Conservation (phyloP, 2,888 invertebrate genomes). For the Mythimna vitellina region DNA sequence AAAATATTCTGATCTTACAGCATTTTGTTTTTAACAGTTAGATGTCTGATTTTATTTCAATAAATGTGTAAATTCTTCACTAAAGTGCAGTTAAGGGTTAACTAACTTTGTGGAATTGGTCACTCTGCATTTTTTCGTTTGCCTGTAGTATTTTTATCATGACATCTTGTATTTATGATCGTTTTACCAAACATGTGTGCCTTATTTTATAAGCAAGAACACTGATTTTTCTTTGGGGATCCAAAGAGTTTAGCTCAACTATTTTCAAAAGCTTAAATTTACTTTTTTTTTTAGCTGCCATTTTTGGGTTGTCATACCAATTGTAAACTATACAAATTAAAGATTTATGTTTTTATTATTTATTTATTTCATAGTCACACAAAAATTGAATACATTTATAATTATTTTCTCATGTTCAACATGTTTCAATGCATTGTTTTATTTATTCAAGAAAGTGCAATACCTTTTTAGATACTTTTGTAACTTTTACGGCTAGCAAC, state of each 20-base stretch:
- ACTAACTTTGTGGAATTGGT: background rate
- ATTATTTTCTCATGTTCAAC: slow-evolving; percentile 76
- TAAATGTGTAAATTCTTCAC: no score
- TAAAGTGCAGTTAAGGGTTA: background rate
- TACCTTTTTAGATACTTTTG: slow-evolving; percentile 70
- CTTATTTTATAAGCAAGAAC: background rate
- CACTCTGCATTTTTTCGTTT: background rate
- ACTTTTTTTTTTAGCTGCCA: slow-evolving; percentile 30
- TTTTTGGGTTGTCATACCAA: slow-evolving; percentile 52
- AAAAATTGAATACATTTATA: slow-evolving; percentile 79
- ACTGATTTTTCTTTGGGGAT: slow-evolving; percentile 1
- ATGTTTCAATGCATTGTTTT: slow-evolving; percentile 75
- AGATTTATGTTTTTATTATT: slow-evolving; percentile 72
- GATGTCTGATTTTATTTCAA: no score
- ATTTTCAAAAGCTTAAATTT: background rate
- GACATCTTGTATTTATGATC: background rate
- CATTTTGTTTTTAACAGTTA: background rate
- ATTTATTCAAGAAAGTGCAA: slow-evolving; percentile 64
- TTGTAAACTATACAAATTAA: slow-evolving; percentile 73
- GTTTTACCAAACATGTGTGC: background rate
- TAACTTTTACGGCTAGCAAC: slow-evolving; percentile 65
- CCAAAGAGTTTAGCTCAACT: slow-evolving; percentile 4
- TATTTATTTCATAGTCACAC: slow-evolving; percentile 85
- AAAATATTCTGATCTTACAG: background rate
- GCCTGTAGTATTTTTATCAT: background rate